Evolutionary conservation across 2,797 vertebrate species (phyloP).

Genomic region (Leuciscus waleckii): DNA sequence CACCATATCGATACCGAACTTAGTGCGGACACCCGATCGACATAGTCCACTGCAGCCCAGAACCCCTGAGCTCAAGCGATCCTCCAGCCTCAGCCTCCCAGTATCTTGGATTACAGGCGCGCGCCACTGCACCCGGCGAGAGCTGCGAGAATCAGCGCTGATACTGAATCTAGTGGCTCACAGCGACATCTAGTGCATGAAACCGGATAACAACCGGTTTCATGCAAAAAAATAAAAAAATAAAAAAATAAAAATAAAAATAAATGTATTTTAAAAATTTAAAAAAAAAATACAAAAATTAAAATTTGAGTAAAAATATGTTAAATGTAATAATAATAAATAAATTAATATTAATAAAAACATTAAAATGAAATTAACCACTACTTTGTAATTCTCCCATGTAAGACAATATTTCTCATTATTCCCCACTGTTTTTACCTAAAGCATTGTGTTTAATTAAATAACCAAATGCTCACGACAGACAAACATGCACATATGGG

Average conservation of each 20-base stretch:
- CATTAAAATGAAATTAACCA: neutral
- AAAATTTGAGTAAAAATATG: no score
- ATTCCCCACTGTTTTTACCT: neutral
- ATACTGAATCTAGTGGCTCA: neutral
- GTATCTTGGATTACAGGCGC: neutral
- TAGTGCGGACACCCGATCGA: conserved; percentile 61
- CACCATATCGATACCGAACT: conserved; percentile 65
- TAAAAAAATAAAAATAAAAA: no score
- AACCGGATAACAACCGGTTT: no score
- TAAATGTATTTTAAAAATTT: no score
- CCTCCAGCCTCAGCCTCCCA: conserved; percentile 3
- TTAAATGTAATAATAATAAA: no score
- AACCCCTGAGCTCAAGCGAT: neutral
- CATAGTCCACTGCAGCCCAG: conserved; percentile 50
- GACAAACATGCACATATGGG: neutral
- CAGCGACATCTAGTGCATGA: neutral
- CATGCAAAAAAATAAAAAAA: no score
- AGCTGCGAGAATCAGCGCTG: neutral
- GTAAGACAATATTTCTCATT: neutral
- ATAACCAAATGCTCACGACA: neutral
- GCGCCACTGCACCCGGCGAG: neutral
- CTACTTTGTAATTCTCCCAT: neutral
- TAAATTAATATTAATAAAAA: neutral
- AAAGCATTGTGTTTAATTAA: neutral
- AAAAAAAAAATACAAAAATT: no score